Evolutionary conservation across 1,140 invertebrate genomes (phyloP).

Genomic region (Thalassaphorura encarpata): DNA sequence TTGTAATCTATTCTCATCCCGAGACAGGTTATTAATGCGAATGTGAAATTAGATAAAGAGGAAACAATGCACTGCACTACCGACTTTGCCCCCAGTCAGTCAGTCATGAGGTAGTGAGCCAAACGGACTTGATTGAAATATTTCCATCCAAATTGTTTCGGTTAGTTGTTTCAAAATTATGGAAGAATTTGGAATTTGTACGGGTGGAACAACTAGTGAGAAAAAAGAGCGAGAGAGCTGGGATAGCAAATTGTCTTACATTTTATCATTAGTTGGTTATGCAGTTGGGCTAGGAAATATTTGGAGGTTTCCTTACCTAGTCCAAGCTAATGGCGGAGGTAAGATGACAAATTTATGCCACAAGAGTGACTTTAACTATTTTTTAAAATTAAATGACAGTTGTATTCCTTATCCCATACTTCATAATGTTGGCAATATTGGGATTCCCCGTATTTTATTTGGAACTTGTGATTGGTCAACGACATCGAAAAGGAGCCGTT

Average conservation of each 20-base stretch:
- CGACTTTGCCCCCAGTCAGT: neutral
- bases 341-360: no score
- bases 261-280: conserved; percentile 79
- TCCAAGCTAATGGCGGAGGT: conserved; percentile 83
- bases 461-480: conserved; percentile 82
- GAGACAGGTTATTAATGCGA: no score
- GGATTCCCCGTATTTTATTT: conserved; percentile 90
- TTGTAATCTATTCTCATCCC: no score
- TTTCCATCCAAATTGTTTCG: neutral
- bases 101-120: neutral
- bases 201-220: no score
- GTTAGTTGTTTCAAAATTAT: no score
- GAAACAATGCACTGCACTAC: neutral
- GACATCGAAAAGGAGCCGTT: conserved; percentile 80
- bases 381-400: no score
- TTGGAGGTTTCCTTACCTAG: conserved; percentile 81
- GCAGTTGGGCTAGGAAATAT: conserved; percentile 88
- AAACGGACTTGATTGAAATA: neutral
- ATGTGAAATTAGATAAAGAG: neutral
- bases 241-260: conserved; percentile 84
- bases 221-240: conserved; percentile 74
- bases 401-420: conserved; percentile 44
- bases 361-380: no score
- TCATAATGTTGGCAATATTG: conserved; percentile 55
- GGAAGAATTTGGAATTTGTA: no score